These are phyloP conservation scores for Hemicrepidius hirtus DNA, from an alignment of 2,888 invertebrate genomes.

Conservation along the genomic window DNA sequence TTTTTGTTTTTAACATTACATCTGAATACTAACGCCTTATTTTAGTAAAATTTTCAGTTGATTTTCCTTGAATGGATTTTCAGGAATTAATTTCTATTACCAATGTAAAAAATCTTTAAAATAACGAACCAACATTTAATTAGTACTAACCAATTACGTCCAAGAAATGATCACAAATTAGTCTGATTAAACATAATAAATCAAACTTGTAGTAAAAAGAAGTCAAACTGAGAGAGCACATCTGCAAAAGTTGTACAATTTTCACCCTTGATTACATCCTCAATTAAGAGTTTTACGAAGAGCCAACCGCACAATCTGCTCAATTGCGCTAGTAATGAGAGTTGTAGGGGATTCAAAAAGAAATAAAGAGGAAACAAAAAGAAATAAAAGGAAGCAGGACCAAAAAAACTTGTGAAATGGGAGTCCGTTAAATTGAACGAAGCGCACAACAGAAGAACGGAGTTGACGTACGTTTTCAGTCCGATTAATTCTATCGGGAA, in stretches of 20 bases:
- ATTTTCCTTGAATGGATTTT: too few relatives aligned
- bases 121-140: too few relatives aligned
- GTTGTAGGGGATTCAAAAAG: conserved; percentile 14
- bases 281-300: conserved; percentile 31
- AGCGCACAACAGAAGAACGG: conserved; percentile 27
- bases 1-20: too few relatives aligned
- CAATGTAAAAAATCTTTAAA: too few relatives aligned
- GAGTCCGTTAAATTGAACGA: conserved; percentile 42
- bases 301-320: conserved; percentile 27
- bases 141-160: too few relatives aligned
- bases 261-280: conserved; percentile 15
- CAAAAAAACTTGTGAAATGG: conserved; percentile 42
- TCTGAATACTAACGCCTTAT: too few relatives aligned
- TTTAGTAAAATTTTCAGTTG: too few relatives aligned
- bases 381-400: conserved; percentile 27
- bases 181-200: too few relatives aligned
- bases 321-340: conserved; percentile 31
- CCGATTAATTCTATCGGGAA: conserved; percentile 63
- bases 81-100: too few relatives aligned
- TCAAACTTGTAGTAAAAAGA: too few relatives aligned
- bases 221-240: too few relatives aligned
- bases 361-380: conserved; percentile 32
- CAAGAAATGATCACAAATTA: too few relatives aligned
- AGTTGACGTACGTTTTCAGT: conserved; percentile 56
- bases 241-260: neutral